Conservation (phyloP, 2,888 invertebrate genomes). For the Glyphotaelius pellucidus region DNA sequence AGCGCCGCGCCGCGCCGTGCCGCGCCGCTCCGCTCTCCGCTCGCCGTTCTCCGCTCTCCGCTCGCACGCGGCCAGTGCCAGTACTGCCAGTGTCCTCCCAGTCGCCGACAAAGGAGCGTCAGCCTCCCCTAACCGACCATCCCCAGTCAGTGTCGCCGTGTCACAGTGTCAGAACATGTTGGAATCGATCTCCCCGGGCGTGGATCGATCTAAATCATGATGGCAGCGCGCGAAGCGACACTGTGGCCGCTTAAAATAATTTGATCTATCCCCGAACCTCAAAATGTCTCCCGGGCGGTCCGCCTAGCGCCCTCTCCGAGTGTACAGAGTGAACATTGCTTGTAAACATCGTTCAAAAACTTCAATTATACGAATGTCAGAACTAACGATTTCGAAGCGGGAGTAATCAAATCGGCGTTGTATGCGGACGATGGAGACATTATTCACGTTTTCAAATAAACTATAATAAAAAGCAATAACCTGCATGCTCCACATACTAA, state of each 20-base stretch:
- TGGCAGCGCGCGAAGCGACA: conserved; percentile 54
- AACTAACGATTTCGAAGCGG: conserved; percentile 11
- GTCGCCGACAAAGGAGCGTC: conserved; percentile 45
- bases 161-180: conserved; percentile 55
- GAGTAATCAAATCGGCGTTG: neutral
- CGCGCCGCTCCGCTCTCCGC: conserved; percentile 38
- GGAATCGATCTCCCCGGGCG: conserved; percentile 54
- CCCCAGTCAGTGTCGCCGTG: conserved; percentile 17
- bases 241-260: conserved; percentile 52
- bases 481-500: conserved; percentile 11
- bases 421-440: conserved; percentile 18
- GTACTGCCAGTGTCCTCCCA: conserved; percentile 3
- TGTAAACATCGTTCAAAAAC: conserved; percentile 56
- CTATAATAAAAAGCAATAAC: neutral
- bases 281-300: conserved; percentile 26
- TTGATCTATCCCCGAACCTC: conserved; percentile 37
- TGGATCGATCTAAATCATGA: conserved; percentile 54
- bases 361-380: conserved; percentile 16
- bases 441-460: neutral
- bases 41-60: neutral
- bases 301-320: conserved; percentile 49
- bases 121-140: neutral
- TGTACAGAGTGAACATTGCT: conserved; percentile 56
- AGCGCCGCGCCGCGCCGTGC: conserved; percentile 52
- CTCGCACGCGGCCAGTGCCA: conserved; percentile 55